Conservation (phyloP, 2,888 invertebrate species). For the Tiphia femorata region DNA sequence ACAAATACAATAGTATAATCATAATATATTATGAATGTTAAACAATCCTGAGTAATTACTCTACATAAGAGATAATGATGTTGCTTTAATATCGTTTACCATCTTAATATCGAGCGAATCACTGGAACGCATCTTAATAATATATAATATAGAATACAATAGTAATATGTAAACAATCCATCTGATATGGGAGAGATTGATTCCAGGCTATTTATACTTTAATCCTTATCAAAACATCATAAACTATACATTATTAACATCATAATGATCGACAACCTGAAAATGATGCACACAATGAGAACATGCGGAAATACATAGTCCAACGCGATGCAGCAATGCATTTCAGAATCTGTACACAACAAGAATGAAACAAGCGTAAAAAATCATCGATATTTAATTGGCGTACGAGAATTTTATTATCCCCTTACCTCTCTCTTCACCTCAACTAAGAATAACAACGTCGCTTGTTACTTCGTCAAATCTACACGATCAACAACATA, state of each 20-base stretch:
- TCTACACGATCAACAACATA: no score
- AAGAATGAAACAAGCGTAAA: conserved; percentile 54
- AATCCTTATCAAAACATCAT: conserved; percentile 49
- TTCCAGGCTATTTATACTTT: conserved; percentile 51
- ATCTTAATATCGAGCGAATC: conserved; percentile 25
- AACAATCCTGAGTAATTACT: conserved; percentile 67
- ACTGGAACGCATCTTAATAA: conserved; percentile 51
- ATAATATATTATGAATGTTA: conserved; percentile 65
- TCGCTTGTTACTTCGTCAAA: no score
- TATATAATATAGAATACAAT: conserved; percentile 53
- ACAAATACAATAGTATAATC: conserved; percentile 64
- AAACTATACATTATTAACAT: conserved; percentile 66
- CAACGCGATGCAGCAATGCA: conserved; percentile 46
- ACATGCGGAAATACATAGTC: conserved; percentile 51
- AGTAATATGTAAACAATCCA: conserved; percentile 60
- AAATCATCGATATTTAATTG: conserved; percentile 21
- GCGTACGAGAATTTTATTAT: not conserved
- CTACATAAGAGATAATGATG: conserved; percentile 62
- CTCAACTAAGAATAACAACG: no score
- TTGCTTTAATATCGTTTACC: conserved; percentile 37
- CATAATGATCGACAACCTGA: conserved; percentile 56
- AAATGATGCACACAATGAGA: conserved; percentile 53
- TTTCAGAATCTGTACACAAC: conserved; percentile 63
- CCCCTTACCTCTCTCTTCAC: not conserved
- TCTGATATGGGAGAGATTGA: conserved; percentile 50